Conservation (phyloP, 2,797 vertebrate genomes). For the Harpagifer antarcticus region DNA sequence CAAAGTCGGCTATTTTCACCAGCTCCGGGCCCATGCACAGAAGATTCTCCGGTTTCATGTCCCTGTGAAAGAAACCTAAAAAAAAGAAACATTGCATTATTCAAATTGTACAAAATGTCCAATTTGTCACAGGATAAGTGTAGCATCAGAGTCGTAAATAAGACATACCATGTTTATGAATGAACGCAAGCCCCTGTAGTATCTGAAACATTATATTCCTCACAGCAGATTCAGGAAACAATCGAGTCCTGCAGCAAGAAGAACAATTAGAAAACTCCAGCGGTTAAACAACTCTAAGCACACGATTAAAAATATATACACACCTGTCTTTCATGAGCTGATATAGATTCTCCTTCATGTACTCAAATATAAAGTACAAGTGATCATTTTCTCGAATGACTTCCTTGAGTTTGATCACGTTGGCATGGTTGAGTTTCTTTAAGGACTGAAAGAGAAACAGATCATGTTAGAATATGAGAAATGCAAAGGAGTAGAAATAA, state of each 20-base stretch:
- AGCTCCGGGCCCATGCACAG: constrained; percentile 98
- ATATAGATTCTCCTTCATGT: constrained; percentile 99
- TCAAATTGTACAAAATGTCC: neutral
- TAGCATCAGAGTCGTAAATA: neutral
- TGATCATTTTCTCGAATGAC: constrained; percentile 98
- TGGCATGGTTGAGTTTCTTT: constrained; percentile 98
- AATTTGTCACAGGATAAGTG: neutral
- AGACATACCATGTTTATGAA: constrained; percentile 89
- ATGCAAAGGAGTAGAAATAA: neutral
- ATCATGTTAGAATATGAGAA: constrained; percentile 12
- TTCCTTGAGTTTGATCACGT: constrained; percentile 98
- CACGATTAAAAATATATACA: constrained; percentile 17
- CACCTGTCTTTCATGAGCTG: constrained; percentile 99
- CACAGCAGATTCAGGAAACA: constrained; percentile 97
- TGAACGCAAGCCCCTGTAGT: constrained; percentile 97
- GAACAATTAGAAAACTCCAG: constrained; percentile 34
- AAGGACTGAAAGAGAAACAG: constrained; percentile 88
- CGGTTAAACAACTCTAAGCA: neutral
- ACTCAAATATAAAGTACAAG: constrained; percentile 98
- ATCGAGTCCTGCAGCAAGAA: constrained; percentile 90
- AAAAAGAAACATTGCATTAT: neutral
- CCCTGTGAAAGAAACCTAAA: constrained; percentile 96
- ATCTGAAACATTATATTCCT: constrained; percentile 99
- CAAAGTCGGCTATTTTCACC: constrained; percentile 99
- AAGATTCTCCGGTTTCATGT: constrained; percentile 99